A percentile compares a stretch with the other conserved stretches of the same genome.
Conservation (phyloP, 2,888 invertebrate genomes). For the Agonopterix heracliana region DNA sequence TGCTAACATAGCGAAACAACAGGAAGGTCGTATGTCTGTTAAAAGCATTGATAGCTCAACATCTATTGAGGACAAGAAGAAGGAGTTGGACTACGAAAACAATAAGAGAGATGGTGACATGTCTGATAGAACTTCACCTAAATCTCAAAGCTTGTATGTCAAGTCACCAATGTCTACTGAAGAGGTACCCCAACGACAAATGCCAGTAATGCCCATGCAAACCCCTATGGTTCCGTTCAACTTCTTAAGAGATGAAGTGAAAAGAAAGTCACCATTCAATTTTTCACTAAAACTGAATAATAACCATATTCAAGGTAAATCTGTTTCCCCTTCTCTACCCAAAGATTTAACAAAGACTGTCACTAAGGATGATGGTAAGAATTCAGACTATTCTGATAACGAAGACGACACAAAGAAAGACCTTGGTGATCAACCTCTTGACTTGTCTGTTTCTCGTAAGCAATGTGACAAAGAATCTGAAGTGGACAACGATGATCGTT, state of each 20-base stretch:
- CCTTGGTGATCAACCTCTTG: constrained; percentile 82
- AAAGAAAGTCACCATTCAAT: constrained; percentile 54
- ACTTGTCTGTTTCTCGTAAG: constrained; percentile 80
- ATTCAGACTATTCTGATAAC: constrained; percentile 49
- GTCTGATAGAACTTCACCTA: constrained; percentile 76
- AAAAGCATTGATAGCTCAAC: constrained; percentile 63
- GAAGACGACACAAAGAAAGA: constrained; percentile 60
- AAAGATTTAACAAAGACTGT: constrained; percentile 57
- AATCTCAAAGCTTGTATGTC: constrained; percentile 51
- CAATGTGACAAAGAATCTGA: constrained; percentile 62
- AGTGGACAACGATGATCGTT: constrained; percentile 54
- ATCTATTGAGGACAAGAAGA: constrained; percentile 59
- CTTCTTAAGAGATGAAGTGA: constrained; percentile 50
- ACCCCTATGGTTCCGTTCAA: constrained; percentile 50
- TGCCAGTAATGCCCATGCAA: constrained; percentile 78
- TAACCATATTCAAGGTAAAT: constrained; percentile 41
- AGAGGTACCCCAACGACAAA: constrained; percentile 78
- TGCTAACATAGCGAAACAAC: constrained; percentile 70
- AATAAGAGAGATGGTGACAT: constrained; percentile 42
- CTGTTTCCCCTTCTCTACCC: constrained; percentile 40
- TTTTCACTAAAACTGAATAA: constrained; percentile 51
- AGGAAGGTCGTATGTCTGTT: constrained; percentile 61
- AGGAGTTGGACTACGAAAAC: constrained; percentile 49
- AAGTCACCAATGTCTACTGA: constrained; percentile 82
- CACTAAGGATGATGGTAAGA: constrained; percentile 40